phyloP scores from a whole-genome alignment of 2,113 vertebrate species.

The Pitta sordida region DNA sequence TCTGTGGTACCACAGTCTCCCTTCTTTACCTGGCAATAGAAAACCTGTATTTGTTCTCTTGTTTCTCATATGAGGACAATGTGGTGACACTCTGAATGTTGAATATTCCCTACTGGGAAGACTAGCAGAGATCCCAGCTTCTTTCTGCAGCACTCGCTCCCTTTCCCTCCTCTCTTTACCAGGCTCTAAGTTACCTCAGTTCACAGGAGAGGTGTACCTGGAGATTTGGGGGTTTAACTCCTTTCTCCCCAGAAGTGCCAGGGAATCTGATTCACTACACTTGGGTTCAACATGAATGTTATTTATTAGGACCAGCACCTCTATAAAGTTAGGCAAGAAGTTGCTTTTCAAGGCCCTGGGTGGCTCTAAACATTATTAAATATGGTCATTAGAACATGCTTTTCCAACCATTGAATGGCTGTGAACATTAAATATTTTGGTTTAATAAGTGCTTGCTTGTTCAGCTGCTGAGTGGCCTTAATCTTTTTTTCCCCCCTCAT shows the following conservation, averaged over 20 bases:
- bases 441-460: conserved; percentile 70
- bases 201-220: background rate
- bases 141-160: background rate
- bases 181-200: background rate
- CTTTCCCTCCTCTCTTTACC: background rate
- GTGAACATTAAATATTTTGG: conserved; percentile 67
- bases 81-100: background rate
- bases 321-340: conserved; percentile 1
- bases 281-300: background rate
- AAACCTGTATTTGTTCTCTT: background rate
- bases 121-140: background rate
- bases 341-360: conserved; percentile 52
- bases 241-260: background rate
- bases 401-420: conserved; percentile 49
- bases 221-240: background rate
- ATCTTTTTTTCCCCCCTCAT: conserved; percentile 49
- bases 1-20: background rate
- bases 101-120: background rate
- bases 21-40: background rate
- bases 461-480: conserved; percentile 57
- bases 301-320: conserved; percentile 26
- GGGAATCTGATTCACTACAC: background rate
- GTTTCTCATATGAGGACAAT: background rate
- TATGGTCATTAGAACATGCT: conserved; percentile 35
- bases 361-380: conserved; percentile 67